Percentiles rank a stretch among this genome's conserved stretches.
phyloP scores from a whole-genome alignment of 2,888 invertebrate genomes.

The Polydrusus pterygomalis region DNA sequence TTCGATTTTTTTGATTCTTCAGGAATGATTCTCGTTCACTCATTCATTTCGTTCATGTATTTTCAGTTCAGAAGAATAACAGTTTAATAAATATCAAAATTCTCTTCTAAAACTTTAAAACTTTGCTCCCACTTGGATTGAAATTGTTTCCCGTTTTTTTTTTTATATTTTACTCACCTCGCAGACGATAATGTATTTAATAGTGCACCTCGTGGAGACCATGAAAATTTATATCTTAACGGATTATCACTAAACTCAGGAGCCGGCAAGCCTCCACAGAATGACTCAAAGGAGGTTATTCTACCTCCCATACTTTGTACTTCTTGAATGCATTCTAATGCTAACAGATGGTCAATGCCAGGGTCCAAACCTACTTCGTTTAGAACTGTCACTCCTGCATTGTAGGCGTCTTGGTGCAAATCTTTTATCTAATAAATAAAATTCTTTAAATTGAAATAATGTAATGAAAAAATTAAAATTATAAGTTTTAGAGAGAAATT shows the following conservation, averaged over 20 bases:
- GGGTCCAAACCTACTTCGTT: conserved; percentile 99
- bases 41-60: no score
- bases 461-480: no score
- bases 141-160: no score
- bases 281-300: conserved; percentile 95
- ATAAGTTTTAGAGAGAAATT: no score
- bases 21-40: no score
- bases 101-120: no score
- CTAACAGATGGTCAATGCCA: conserved; percentile 89
- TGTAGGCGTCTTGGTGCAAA: conserved; percentile 85
- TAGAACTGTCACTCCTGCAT: conserved; percentile 93
- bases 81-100: no score
- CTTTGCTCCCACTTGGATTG: no score
- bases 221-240: conserved; percentile 93
- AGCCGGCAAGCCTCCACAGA: conserved; percentile 97
- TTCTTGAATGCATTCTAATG: conserved; percentile 97
- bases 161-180: conserved; percentile 78
- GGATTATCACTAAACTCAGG: conserved; percentile 97
- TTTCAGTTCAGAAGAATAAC: no score
- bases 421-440: conserved; percentile 70
- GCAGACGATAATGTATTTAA: conserved; percentile 93
- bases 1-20: no score
- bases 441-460: not conserved
- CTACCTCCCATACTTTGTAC: conserved; percentile 92
- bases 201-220: conserved; percentile 96